Evolutionary conservation across 2,888 invertebrate species (phyloP).

Genomic region (Gisinianus flammeolus): DNA sequence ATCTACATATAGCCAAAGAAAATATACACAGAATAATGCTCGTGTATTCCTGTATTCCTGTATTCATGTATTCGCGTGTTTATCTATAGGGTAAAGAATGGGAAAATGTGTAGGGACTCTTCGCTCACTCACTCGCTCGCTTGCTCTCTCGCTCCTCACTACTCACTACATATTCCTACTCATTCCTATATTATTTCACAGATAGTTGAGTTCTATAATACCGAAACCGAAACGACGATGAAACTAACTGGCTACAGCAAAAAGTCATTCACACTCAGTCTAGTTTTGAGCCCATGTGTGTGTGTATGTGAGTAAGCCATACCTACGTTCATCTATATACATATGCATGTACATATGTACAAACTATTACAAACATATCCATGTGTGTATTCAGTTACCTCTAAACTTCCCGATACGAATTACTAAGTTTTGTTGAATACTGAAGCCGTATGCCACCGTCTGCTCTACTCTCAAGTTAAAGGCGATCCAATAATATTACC

Average conservation of each 20-base stretch:
- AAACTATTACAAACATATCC: no score
- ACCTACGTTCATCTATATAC: no score
- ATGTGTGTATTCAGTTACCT: no score
- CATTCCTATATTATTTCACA: not conserved
- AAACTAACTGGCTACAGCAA: not conserved
- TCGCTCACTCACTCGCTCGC: not conserved
- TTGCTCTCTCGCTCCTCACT: no score
- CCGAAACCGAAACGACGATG: not conserved
- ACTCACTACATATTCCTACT: no score
- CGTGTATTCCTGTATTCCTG: not conserved
- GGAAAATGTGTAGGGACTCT: not conserved
- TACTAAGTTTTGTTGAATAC: not conserved
- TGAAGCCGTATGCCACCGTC: not conserved
- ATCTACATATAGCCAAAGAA: not conserved
- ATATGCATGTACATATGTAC: not conserved
- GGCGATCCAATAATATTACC: no score
- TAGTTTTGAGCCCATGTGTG: not conserved
- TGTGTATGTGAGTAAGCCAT: no score
- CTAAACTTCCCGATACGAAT: no score
- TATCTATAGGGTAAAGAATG: not conserved
- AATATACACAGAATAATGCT: not conserved
- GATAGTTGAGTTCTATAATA: not conserved
- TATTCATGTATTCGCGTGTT: no score
- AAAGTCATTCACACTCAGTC: not conserved
- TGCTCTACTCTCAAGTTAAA: not conserved